phyloP scores from a whole-genome alignment of 1,140 invertebrate genomes.

The Plodia interpunctella region DNA sequence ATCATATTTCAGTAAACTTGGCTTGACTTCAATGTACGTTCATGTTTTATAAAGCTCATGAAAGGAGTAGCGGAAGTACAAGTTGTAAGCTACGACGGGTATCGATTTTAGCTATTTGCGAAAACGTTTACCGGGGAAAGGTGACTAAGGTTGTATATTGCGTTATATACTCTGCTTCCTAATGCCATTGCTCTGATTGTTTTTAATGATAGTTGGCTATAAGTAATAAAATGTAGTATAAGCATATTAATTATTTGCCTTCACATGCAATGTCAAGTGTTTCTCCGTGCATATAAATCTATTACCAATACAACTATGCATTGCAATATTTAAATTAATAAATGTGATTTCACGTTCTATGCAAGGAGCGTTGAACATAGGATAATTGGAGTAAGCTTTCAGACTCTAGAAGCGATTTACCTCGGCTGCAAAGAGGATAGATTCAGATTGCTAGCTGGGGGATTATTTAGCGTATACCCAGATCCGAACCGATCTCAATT shows the following conservation, averaged over 20 bases:
- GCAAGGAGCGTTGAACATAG: background rate
- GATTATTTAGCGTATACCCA: constrained; percentile 25
- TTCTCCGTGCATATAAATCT: too few species aligned
- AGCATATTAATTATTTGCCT: too few species aligned
- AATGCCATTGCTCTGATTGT: too few species aligned
- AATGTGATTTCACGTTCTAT: background rate
- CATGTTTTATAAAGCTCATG: constrained; percentile 1
- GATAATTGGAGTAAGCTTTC: background rate
- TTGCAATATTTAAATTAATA: too few species aligned
- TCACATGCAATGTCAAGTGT: too few species aligned
- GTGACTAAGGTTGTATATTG: too few species aligned
- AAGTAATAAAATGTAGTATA: too few species aligned
- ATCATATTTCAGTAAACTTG: background rate
- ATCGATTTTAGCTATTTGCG: background rate
- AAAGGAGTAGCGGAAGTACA: constrained; percentile 6
- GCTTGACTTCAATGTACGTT: constrained; percentile 7
- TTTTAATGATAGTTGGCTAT: too few species aligned
- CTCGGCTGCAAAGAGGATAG: constrained; percentile 18
- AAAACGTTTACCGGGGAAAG: background rate
- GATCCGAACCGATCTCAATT: constrained; percentile 31
- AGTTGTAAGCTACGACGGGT: background rate
- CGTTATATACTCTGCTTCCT: too few species aligned
- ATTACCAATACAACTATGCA: too few species aligned
- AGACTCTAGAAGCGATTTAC: constrained; percentile 24
- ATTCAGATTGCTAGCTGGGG: constrained; percentile 25